These are phyloP conservation scores for Agonum fuliginosum DNA, from an alignment of 2,888 invertebrate genomes.

Conservation along the genomic window DNA sequence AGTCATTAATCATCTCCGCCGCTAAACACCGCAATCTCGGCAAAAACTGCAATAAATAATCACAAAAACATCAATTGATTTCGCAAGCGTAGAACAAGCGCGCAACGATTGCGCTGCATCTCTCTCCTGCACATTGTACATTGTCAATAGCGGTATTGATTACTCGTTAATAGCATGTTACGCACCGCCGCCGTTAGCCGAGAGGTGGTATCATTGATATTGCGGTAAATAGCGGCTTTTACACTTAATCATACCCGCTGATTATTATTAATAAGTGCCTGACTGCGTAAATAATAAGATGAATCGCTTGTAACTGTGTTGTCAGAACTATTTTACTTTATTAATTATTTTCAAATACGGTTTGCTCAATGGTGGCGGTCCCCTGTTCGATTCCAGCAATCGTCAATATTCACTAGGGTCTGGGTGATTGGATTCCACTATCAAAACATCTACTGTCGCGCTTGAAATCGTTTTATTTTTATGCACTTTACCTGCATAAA, in stretches of 20 bases:
- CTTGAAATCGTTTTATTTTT: no score
- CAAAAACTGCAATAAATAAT: slow-evolving; percentile 1
- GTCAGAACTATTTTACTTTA: not conserved
- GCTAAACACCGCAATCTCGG: not conserved
- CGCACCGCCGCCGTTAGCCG: slow-evolving; percentile 1
- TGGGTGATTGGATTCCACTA: no score
- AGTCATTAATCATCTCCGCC: not conserved
- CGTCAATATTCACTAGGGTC: no score
- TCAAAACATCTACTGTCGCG: no score
- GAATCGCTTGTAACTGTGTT: not conserved
- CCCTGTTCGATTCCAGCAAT: no score
- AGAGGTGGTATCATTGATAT: slow-evolving; percentile 5
- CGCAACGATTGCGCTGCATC: not conserved
- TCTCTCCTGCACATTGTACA: not conserved
- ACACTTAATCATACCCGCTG: slow-evolving; percentile 7
- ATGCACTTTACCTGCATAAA: no score
- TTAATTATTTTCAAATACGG: not conserved
- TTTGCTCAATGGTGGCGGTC: no score
- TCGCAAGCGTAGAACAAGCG: not conserved
- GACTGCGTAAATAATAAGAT: not conserved
- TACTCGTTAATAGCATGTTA: slow-evolving; percentile 20
- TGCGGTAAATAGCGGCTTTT: slow-evolving; percentile 19
- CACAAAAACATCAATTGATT: slow-evolving; percentile 2
- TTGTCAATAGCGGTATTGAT: slow-evolving; percentile 29
- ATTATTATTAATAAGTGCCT: slow-evolving; percentile 29